Base-by-base conservation (phyloP, 2,113 vertebrate genomes). In the Dunckerocampus dactyliophorus region DNA sequence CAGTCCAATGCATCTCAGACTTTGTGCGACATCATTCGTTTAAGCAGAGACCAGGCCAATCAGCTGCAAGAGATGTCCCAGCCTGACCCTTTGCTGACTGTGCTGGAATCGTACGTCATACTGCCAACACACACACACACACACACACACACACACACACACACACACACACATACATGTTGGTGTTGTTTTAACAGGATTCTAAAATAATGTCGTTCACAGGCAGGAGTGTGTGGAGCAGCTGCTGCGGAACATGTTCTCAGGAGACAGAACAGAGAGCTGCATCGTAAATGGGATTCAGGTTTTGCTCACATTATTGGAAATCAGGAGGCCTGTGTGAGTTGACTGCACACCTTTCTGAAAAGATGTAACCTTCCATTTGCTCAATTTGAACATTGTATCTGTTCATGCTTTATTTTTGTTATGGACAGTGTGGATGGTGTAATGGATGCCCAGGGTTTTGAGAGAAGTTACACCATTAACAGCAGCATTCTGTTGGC, bases 1-100 rank as follows among this genome's bases (percentile, higher is more conserved):
- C 95, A 98, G 85, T 95, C 95, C 8, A 98, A 98, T 8, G 95
- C 96, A 45, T 95, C 95, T 48, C 96, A 98, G 84, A 95, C 95
- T 12, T 87, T 98, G 81, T 98, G 95, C 21, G 95, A 98, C 84
- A 93, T 98, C 67, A 89, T 98, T 62, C 90, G 95, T 70, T 79
- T 98, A 74, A 95, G 95, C 90, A 90, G 95, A 83, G 96, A 98
- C 88, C 96, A 98, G 90, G 91, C 92, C 74, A 88, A 83, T 79
- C 95, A 95, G 75, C 89, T 94, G 39, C 93, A 93, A 71, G 95
- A 97, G 52, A 83, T 88, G 13, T 82, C 89, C 1, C 94, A 96
- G 84, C 89, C 92, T 1, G 95, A 98, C 62, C 96, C 95, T 0
- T 89, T 98, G 78, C 92, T 98, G 45, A 78, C 89, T 50, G 92